Percentiles rank a stretch among this genome's conserved stretches.
Evolutionary conservation across 1,140 invertebrate species (phyloP).

Genomic region (Argopecten irradians): DNA sequence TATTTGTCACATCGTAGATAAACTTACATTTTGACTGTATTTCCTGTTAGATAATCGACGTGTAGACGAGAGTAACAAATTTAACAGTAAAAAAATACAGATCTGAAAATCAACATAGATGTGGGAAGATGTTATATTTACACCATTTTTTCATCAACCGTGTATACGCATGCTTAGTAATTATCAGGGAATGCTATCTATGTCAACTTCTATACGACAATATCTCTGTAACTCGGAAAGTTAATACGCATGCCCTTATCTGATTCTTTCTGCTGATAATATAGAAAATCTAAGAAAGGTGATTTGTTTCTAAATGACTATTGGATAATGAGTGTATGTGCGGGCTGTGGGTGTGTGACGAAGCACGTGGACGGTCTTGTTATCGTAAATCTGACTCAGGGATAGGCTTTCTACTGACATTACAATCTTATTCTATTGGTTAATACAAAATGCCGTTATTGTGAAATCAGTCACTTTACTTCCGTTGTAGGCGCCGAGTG

Average conservation of each 20-base stretch:
- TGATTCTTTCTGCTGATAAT: neutral
- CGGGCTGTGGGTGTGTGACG: neutral
- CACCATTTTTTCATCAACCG: neutral
- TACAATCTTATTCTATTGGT: neutral
- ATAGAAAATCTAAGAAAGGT: neutral
- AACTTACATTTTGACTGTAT: no score
- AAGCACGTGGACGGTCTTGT: neutral
- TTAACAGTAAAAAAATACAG: no score
- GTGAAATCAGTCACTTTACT: neutral
- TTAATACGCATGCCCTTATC: neutral
- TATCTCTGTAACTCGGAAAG: neutral
- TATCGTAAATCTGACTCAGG: neutral
- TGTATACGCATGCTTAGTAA: neutral
- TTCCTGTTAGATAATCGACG: no score
- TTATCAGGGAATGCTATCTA: neutral
- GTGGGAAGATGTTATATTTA: no score
- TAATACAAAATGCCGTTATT: constrained; percentile 4
- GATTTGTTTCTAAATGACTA: neutral
- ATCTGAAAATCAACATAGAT: no score
- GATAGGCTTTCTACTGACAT: neutral
- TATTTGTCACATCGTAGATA: no score
- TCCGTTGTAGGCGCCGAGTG: neutral
- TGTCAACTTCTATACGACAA: neutral
- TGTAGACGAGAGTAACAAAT: no score
- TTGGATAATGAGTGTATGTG: neutral